A percentile compares a stretch with the other conserved stretches of the same genome.
Evolutionary conservation across 2,113 vertebrate species (phyloP).

Genomic region (Tenebrosternarchus preto): DNA sequence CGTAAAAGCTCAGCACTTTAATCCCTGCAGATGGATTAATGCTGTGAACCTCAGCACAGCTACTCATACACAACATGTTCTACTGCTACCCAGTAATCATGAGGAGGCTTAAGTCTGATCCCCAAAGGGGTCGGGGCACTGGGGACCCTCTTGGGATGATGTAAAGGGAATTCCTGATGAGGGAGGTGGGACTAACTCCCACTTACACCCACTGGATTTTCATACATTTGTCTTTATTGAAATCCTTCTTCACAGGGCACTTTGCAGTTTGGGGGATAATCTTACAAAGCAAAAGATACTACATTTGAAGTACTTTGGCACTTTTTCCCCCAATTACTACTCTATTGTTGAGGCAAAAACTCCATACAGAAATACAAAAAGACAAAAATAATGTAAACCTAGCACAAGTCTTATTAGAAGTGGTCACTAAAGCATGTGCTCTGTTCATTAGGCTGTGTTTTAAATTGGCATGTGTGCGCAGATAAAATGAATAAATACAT

Average conservation of each 20-base stretch:
- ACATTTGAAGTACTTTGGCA: no score
- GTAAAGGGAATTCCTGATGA: constrained; percentile 57
- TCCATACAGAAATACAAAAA: no score
- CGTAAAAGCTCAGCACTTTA: neutral
- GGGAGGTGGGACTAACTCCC: constrained; percentile 45
- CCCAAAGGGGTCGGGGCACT: constrained; percentile 52
- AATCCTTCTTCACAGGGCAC: neutral
- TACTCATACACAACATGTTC: neutral
- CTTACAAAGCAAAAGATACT: no score
- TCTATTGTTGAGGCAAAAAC: no score
- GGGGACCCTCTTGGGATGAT: constrained; percentile 54
- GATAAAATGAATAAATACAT: no score
- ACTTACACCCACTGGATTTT: no score
- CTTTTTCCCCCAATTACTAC: no score
- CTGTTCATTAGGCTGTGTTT: no score
- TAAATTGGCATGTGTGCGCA: no score
- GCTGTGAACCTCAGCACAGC: neutral
- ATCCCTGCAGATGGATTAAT: neutral
- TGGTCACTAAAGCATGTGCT: no score
- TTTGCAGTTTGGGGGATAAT: neutral
- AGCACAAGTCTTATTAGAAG: no score
- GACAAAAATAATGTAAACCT: no score
- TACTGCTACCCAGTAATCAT: constrained; percentile 43
- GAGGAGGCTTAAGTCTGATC: constrained; percentile 40
- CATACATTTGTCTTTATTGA: neutral